Evolutionary conservation across 2,888 invertebrate species (phyloP).

Genomic region (Agrotis puta): DNA sequence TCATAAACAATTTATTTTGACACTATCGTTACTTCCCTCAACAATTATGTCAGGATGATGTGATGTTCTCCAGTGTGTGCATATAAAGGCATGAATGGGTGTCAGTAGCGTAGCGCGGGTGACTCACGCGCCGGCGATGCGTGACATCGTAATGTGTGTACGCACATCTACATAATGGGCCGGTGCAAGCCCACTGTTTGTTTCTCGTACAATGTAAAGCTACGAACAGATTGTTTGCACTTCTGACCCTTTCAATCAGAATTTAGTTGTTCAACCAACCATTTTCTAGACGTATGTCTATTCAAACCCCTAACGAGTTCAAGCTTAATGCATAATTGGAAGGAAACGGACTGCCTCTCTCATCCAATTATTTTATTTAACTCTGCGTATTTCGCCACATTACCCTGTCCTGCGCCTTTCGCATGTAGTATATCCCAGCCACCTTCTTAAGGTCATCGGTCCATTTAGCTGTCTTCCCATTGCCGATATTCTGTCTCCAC

Average conservation of each 20-base stretch:
- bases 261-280: no score
- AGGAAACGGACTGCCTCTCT: no score
- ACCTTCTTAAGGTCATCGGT: no score
- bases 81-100: slow-evolving; percentile 43
- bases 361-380: no score
- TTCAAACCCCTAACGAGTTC: no score
- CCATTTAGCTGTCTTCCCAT: no score
- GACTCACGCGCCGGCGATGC: slow-evolving; percentile 36
- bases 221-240: slow-evolving; percentile 9
- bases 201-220: slow-evolving; percentile 37
- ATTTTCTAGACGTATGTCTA: no score
- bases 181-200: slow-evolving; percentile 19
- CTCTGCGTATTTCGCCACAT: no score
- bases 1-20: neutral
- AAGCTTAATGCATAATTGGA: no score
- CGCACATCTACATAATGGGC: slow-evolving; percentile 30
- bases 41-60: slow-evolving; percentile 12
- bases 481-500: no score
- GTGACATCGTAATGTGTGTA: slow-evolving; percentile 39
- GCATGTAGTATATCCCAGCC: no score
- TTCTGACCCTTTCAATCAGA: neutral
- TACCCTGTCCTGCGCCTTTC: no score
- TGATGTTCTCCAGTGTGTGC: slow-evolving; percentile 15
- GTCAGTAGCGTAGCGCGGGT: slow-evolving; percentile 15
- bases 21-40: slow-evolving; percentile 2